Evolutionary conservation across 30 jellyfish, hydroid and myxozoan species (phyloP), one percentile per base, ranked within the genome.

Genomic region (Chrysaora quinquecirrha): DNA sequence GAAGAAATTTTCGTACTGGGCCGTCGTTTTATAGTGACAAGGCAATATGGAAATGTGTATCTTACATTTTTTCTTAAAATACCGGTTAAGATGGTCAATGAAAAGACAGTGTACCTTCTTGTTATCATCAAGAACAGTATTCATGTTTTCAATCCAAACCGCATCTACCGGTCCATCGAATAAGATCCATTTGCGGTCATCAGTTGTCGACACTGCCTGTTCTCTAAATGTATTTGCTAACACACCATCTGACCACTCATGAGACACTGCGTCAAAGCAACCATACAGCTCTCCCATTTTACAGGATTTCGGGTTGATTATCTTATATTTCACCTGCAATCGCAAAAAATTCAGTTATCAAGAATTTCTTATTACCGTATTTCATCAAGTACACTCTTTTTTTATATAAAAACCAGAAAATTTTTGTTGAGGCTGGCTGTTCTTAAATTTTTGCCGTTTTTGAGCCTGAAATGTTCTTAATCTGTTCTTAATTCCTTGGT

Each of bases 111-210:
- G 0, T 67, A 91, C 98, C 96, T 91, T 91, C 70, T 91, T 91
- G 82, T 91, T 91, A 48, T 91, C 98, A 73, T 91, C 98, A 16
- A 91, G 98, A 6, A 91, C 98, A 46, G 98, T 91, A 80, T 91
- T 91, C 98, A 91, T 91, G 75, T 91, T 91, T 64, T 91, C 98
- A 61, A 91, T 91, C 98, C 98, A 91, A 34, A 91, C 97, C 20
- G 98, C 98, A 86, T 91, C 98, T 35, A 91, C 98, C 0, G 98
- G 98, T n/a, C 98, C 98, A 74, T 91, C 98, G 62, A 91, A 91
- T 2, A 91, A 34, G 28, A 91, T 91, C 98, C 98, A 91, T 82
- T 91, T 84, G 28, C 96, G 82, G 34, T 91, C 98, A 1, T 91
- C 96, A 12, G 96, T 85, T 19, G 89, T 69, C 18, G 98, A 84